Evolutionary conservation across 2,888 invertebrate species (phyloP).

Genomic region (Biston betularia): DNA sequence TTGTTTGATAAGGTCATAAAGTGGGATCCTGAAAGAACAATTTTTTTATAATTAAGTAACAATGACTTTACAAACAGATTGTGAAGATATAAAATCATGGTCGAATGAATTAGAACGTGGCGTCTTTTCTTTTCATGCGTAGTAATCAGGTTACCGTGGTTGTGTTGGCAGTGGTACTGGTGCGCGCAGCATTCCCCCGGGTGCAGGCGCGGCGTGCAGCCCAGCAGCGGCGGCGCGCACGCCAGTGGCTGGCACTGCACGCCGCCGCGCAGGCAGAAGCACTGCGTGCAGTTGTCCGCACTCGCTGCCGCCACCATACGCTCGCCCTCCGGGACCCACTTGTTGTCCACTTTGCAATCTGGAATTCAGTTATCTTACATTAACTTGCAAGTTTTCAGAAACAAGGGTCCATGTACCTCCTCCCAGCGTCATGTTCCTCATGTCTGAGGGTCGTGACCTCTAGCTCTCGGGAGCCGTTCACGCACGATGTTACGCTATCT

Average conservation of each 20-base stretch:
- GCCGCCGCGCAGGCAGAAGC: slow-evolving; percentile 92
- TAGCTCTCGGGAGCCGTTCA: too few relatives aligned
- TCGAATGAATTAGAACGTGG: neutral
- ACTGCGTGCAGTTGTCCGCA: slow-evolving; percentile 90
- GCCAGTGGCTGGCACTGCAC: slow-evolving; percentile 91
- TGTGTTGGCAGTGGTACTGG: slow-evolving; percentile 91
- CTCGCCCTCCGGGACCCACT: slow-evolving; percentile 89
- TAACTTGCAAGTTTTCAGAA: neutral
- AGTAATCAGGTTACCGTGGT: slow-evolving; percentile 37
- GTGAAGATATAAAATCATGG: neutral
- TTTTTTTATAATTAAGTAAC: neutral
- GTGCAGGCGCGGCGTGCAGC: slow-evolving; percentile 91
- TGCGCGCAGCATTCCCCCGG: slow-evolving; percentile 94
- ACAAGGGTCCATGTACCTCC: neutral
- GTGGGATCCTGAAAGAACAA: slow-evolving; percentile 51
- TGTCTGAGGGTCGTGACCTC: too few relatives aligned
- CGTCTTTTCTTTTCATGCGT: too few relatives aligned
- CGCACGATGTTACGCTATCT: too few relatives aligned
- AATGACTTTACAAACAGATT: neutral
- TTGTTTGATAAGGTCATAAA: slow-evolving; percentile 49
- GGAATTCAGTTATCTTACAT: slow-evolving; percentile 44
- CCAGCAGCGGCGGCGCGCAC: slow-evolving; percentile 91
- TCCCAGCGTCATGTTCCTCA: neutral
- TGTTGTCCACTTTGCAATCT: slow-evolving; percentile 89
- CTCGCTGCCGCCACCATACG: slow-evolving; percentile 84